phyloP scores from a whole-genome alignment of 2,113 vertebrate species.

The Telmatochromis brichardi region DNA sequence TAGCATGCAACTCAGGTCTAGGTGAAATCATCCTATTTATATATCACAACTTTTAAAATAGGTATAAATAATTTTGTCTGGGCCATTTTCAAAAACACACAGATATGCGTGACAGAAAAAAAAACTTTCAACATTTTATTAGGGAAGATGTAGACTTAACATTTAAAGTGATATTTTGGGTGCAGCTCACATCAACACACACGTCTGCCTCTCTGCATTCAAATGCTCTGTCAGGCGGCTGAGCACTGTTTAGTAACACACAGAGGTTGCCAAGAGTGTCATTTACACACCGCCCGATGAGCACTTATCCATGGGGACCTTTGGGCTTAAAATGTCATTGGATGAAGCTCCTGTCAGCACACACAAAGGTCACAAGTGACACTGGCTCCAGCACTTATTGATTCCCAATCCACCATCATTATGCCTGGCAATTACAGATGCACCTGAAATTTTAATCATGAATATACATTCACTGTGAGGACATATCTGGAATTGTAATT shows the following conservation, averaged over 20 bases:
- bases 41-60: background rate
- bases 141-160: background rate
- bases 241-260: conserved; percentile 7
- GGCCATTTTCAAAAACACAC: background rate
- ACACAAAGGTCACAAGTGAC: conserved; percentile 69
- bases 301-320: conserved; percentile 41
- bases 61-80: background rate
- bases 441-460: conserved; percentile 55
- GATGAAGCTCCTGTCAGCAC: conserved; percentile 33
- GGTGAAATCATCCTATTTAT: background rate
- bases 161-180: background rate
- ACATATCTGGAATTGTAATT: conserved; percentile 31
- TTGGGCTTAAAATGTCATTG: conserved; percentile 61
- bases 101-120: background rate
- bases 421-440: conserved; percentile 48
- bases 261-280: conserved; percentile 28
- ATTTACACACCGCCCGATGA: conserved; percentile 43
- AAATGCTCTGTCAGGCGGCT: background rate
- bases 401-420: conserved; percentile 59
- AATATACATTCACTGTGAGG: conserved; percentile 47
- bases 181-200: background rate
- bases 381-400: conserved; percentile 55
- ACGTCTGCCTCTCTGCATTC: background rate
- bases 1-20: background rate
- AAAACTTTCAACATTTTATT: background rate